Evolutionary conservation across 1,140 invertebrate species (phyloP).

Genomic region (Venturia canescens): DNA sequence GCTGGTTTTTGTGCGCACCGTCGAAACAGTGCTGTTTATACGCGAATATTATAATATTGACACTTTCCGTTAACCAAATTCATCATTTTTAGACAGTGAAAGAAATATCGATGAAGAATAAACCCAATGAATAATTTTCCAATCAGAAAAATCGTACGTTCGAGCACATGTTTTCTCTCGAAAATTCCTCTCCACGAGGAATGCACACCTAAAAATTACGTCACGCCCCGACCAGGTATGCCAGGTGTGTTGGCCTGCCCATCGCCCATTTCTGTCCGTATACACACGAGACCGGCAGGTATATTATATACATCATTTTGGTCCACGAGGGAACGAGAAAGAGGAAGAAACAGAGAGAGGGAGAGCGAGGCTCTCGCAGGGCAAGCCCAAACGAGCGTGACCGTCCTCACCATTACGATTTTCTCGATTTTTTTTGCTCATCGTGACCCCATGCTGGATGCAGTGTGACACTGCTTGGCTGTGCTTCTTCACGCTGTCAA

Average conservation of each 20-base stretch:
- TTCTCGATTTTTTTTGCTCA: conserved; percentile 45
- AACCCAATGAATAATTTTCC: not conserved
- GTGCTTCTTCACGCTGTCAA: conserved; percentile 10
- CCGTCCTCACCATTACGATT: conserved; percentile 51
- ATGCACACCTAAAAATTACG: conserved; percentile 56
- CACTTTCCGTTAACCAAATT: too few relatives aligned
- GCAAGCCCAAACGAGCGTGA: conserved; percentile 44
- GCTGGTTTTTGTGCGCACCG: too few relatives aligned
- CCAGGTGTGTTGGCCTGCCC: conserved; percentile 60
- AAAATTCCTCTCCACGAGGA: not conserved
- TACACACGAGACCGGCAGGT: conserved; percentile 21
- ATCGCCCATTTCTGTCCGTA: not conserved
- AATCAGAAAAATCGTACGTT: not conserved
- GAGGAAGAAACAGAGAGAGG: not conserved
- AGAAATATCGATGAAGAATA: too few relatives aligned
- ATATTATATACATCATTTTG: conserved; percentile 50
- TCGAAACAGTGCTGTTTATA: too few relatives aligned
- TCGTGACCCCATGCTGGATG: conserved; percentile 33
- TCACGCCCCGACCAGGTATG: conserved; percentile 62
- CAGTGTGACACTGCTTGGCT: conserved; percentile 52
- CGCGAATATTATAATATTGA: too few relatives aligned
- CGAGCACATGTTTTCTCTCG: not conserved
- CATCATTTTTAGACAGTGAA: too few relatives aligned
- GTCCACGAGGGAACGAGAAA: conserved; percentile 12
- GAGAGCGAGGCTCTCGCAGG: conserved; percentile 16